Evolutionary conservation across 2,113 vertebrate species (phyloP), one percentile per base, ranked within the genome.

Genomic region (Aspiorhynchus laticeps): DNA sequence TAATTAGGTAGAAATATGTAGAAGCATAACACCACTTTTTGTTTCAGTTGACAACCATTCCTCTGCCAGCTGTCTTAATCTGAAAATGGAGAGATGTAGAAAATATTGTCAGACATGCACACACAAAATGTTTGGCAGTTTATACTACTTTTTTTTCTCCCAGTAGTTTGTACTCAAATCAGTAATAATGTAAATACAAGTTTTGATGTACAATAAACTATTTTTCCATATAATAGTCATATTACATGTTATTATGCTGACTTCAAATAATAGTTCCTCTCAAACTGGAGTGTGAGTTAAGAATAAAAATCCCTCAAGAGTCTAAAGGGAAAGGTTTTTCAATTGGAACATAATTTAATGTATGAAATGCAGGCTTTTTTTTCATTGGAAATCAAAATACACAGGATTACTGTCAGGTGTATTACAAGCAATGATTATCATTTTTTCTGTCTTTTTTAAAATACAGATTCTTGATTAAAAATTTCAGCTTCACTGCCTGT

Each of bases 401-500:
- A 75, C 33, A 90, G 89, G 92, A 91, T 92, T 91, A 67, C 91
- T 92, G 92, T 93, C 94, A 94, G 93, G 93, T 93, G 93, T 91
- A 93, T 94, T 94, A 91, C 91, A 93, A 71, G 89, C 87, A 89
- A 92, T 93, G 91, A 93, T 92, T 89, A 91, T 63, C 19, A 76
- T 87, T 89, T 90, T 90, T 81, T 83, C 76, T 19, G 14, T 67
- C 69, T 89, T 91, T 89, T 91, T 91, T 90, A 89, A 38, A 89
- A 78, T 63, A 86, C 80, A 65, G 83, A 85, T 61, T 93, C 92
- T 92, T 95, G 94, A 95, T 95, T 95, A 95, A 95, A 95, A 94
- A 93, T 95, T 94, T 95, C 94, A 95, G 94, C 94, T 94, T 90
- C 90, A 91, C 93, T 93, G 94, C 90, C 91, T 94, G 92, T 94